Percentiles rank a stretch among this genome's conserved stretches.
Conservation (phyloP, 2,797 vertebrate species). For the Borostomias antarcticus region DNA sequence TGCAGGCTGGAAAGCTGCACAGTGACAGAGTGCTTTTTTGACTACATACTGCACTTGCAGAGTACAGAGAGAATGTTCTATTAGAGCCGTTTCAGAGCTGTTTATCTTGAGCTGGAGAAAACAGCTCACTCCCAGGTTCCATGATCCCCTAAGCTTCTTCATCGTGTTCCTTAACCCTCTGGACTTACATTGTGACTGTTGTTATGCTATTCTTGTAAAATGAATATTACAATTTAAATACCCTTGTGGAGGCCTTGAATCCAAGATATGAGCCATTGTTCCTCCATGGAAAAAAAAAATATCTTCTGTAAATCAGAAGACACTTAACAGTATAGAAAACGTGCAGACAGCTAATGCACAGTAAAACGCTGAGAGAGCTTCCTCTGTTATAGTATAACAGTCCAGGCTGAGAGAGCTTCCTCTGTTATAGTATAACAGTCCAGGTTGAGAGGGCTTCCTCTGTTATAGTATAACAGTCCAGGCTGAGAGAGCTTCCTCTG, state of each 20-base stretch:
- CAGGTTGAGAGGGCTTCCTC: slow-evolving; percentile 46
- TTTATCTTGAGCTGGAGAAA: slow-evolving; percentile 48
- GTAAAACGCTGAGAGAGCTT: too few relatives aligned
- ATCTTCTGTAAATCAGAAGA: slow-evolving; percentile 58
- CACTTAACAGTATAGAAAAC: slow-evolving; percentile 53
- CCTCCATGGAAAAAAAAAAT: slow-evolving; percentile 39
- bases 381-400: too few relatives aligned
- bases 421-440: too few relatives aligned
- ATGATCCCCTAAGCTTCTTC: too few relatives aligned
- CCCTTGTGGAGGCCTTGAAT: slow-evolving; percentile 32
- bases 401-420: too few relatives aligned
- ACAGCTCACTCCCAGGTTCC: slow-evolving; percentile 21
- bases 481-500: slow-evolving; percentile 43
- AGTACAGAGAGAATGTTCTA: too few relatives aligned
- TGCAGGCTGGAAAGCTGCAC: background rate
- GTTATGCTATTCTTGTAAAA: slow-evolving; percentile 15
- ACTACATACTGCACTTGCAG: slow-evolving; percentile 30
- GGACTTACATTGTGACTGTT: slow-evolving; percentile 11
- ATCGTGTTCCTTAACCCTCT: background rate
- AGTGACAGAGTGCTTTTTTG: slow-evolving; percentile 23
- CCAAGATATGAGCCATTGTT: slow-evolving; percentile 23
- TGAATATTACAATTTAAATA: slow-evolving; percentile 8
- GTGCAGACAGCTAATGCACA: slow-evolving; percentile 50
- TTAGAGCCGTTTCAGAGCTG: slow-evolving; percentile 47
- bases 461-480: slow-evolving; percentile 48